These are phyloP conservation scores for Cottoperca gobio DNA, from an alignment of 2,797 vertebrate genomes.

Conservation along the genomic window DNA sequence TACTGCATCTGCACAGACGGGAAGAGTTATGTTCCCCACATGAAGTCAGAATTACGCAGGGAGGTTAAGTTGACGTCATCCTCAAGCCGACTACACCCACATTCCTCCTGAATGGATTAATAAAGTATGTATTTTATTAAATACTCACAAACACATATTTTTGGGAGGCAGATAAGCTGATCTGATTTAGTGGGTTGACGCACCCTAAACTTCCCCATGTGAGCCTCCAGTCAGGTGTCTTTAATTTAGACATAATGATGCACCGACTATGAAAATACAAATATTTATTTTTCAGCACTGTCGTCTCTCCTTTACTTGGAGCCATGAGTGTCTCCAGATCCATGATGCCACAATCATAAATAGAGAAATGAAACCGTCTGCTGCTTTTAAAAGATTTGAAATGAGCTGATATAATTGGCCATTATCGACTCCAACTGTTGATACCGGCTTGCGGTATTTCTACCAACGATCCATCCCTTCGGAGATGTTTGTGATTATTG, in stretches of 20 bases:
- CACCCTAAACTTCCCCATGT: not conserved
- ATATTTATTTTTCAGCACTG: not conserved
- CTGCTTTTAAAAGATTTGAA: constrained; percentile 5
- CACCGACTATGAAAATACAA: not conserved
- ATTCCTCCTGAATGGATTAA: constrained; percentile 25
- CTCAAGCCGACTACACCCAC: constrained; percentile 27
- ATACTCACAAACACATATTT: not conserved
- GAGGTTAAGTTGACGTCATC: constrained; percentile 23
- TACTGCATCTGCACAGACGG: not conserved
- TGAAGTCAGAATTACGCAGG: not conserved
- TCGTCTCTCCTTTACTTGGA: not conserved
- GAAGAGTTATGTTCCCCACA: not conserved
- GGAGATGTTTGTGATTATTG: not conserved
- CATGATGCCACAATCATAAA: not conserved
- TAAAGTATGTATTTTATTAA: constrained; percentile 23
- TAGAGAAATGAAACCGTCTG: not conserved
- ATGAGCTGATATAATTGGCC: not conserved
- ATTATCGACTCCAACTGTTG: not conserved
- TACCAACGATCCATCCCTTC: not conserved
- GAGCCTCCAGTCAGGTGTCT: constrained; percentile 4
- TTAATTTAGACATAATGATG: not conserved
- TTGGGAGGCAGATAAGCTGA: not conserved
- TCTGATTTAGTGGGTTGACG: constrained; percentile 2
- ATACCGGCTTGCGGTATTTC: not conserved
- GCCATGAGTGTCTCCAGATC: not conserved